These are phyloP conservation scores for Hymenochirus boettgeri DNA, from an alignment of 2,113 vertebrate genomes.

Conservation along the genomic window DNA sequence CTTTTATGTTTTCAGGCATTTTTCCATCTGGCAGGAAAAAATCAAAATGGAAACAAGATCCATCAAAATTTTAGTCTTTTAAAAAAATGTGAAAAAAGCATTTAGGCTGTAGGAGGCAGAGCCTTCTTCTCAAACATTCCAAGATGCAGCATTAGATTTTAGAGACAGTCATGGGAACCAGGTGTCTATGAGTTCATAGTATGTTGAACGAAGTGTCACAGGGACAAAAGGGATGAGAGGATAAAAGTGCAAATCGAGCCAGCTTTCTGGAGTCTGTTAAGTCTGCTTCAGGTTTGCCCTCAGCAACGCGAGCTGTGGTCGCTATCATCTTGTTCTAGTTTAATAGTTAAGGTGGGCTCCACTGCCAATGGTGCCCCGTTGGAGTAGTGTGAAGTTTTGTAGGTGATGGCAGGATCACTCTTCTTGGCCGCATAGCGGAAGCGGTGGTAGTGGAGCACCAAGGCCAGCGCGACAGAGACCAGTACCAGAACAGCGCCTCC, in stretches of 20 bases:
- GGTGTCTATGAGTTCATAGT: conserved; percentile 64
- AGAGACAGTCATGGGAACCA: conserved; percentile 53
- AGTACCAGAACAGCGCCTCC: conserved; percentile 90
- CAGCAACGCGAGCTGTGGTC: conserved; percentile 71
- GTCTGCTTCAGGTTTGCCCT: conserved; percentile 60
- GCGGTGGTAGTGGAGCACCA: conserved; percentile 92
- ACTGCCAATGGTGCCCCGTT: conserved; percentile 73
- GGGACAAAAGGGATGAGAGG: conserved; percentile 50
- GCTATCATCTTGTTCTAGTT: conserved; percentile 84
- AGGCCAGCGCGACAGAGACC: conserved; percentile 81
- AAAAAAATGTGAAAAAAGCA: conserved; percentile 49
- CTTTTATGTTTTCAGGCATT: conserved; percentile 55
- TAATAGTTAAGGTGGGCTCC: conserved; percentile 91
- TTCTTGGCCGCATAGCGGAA: conserved; percentile 95
- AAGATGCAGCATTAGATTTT: conserved; percentile 72
- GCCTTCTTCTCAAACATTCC: conserved; percentile 60
- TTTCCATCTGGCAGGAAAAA: conserved; percentile 46
- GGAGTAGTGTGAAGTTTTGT: conserved; percentile 89
- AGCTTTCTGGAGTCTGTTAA: conserved; percentile 67
- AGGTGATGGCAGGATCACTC: conserved; percentile 95
- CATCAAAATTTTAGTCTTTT: conserved; percentile 48
- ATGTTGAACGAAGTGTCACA: conserved; percentile 48
- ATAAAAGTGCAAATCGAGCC: conserved; percentile 81
- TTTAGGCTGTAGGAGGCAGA: conserved; percentile 56
- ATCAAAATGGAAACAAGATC: conserved; percentile 42